Evolutionary conservation across 2,888 invertebrate genomes (phyloP).

Genomic region (Temnothorax ravouxi): DNA sequence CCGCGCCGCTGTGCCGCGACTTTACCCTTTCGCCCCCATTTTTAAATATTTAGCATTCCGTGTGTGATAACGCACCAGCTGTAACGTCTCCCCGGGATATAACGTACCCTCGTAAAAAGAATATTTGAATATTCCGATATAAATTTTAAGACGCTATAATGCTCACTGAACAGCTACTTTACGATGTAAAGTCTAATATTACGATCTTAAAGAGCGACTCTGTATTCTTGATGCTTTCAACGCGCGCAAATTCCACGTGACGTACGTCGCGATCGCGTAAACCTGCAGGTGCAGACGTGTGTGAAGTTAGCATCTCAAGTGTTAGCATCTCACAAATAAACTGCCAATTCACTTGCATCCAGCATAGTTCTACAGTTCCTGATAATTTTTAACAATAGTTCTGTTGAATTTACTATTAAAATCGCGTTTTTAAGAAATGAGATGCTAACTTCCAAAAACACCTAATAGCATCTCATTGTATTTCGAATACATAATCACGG

Average conservation of each 20-base stretch:
- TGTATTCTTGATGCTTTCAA: neutral
- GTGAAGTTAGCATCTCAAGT: too few relatives aligned
- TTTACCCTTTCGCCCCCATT: conserved; percentile 32
- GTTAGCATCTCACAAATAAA: too few relatives aligned
- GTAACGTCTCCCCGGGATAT: neutral
- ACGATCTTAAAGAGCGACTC: neutral
- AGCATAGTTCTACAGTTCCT: too few relatives aligned
- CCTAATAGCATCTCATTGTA: too few relatives aligned
- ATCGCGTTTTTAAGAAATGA: too few relatives aligned
- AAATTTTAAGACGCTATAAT: neutral
- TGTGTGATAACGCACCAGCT: conserved; percentile 2
- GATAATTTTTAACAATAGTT: too few relatives aligned
- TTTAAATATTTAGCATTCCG: conserved; percentile 34
- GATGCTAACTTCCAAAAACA: too few relatives aligned
- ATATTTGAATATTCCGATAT: conserved; percentile 1
- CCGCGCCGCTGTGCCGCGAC: neutral
- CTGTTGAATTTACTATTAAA: too few relatives aligned
- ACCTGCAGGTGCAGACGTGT: too few relatives aligned
- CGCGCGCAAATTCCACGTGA: neutral
- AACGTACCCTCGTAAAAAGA: neutral
- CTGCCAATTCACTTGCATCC: too few relatives aligned
- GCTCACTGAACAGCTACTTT: neutral
- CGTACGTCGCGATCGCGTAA: neutral
- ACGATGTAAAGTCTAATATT: neutral
- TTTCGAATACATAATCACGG: too few relatives aligned